phyloP scores from a whole-genome alignment of 1,140 invertebrate genomes.

The Apis cerana region DNA sequence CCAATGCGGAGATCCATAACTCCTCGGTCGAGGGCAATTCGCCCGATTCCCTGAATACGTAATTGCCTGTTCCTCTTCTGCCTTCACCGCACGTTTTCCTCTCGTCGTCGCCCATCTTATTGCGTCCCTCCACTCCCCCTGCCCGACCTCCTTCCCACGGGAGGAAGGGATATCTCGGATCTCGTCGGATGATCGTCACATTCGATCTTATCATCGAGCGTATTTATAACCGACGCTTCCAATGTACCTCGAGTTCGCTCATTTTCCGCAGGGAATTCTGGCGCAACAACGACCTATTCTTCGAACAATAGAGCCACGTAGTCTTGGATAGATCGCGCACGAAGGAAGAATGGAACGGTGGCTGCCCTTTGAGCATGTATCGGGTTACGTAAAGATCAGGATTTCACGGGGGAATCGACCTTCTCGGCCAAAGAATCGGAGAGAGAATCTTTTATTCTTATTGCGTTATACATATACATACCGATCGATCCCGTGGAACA shows the following conservation, averaged over 20 bases:
- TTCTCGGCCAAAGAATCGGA: conserved; percentile 12
- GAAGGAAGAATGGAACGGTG: too few species aligned
- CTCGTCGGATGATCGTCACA: too few species aligned
- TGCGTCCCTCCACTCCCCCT: not conserved
- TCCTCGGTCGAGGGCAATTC: conserved; percentile 64
- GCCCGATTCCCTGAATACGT: conserved; percentile 67
- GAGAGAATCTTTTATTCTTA: conserved; percentile 17
- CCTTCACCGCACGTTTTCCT: conserved; percentile 47
- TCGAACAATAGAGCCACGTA: too few species aligned
- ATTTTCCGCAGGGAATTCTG: too few species aligned
- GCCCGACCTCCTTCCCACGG: not conserved
- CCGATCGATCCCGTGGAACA: conserved; percentile 7
- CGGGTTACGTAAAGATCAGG: conserved; percentile 14
- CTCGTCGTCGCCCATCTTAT: not conserved
- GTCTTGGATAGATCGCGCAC: too few species aligned
- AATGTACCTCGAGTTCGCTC: too few species aligned
- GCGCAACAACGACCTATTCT: too few species aligned
- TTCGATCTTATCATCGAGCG: too few species aligned
- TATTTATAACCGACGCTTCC: too few species aligned
- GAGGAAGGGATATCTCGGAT: too few species aligned
- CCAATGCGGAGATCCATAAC: conserved; percentile 63
- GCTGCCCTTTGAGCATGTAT: too few species aligned
- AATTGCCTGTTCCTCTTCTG: conserved; percentile 60
- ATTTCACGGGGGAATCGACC: conserved; percentile 50
- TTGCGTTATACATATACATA: not conserved